Conservation (phyloP, 2,113 vertebrate genomes). For the Tetrax tetrax region DNA sequence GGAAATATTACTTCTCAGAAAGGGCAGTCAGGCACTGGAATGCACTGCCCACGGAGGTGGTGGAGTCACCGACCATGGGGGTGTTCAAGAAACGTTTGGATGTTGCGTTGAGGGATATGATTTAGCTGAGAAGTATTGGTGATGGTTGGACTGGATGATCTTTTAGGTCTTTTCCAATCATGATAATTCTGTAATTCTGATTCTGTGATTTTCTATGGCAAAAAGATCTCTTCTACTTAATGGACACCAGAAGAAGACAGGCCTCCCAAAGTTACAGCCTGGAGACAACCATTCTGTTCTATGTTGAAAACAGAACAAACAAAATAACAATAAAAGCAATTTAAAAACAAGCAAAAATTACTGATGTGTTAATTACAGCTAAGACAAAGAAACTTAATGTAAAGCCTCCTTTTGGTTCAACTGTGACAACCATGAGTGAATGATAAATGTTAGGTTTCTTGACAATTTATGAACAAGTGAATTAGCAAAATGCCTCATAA, state of each 20-base stretch:
- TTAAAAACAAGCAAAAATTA: not conserved
- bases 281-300: not conserved
- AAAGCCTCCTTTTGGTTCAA: not conserved
- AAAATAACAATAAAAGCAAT: not conserved
- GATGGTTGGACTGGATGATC: no score
- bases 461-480: not conserved
- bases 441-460: not conserved
- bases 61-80: no score
- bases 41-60: no score
- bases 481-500: not conserved
- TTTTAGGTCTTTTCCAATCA: no score
- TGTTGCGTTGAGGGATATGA: no score
- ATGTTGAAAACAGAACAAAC: not conserved
- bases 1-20: no score
- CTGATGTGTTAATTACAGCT: not conserved
- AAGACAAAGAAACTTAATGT: not conserved
- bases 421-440: not conserved
- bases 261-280: not conserved
- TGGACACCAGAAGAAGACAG: not conserved
- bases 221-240: not conserved
- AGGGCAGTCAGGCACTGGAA: no score
- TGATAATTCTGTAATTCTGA: no score
- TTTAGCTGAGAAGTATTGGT: no score
- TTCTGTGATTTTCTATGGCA: not conserved
- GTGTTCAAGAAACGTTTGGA: no score